Percentiles rank a stretch among this genome's conserved stretches.
Conservation (phyloP, 2,113 vertebrate species). For the Nothobranchius furzeri region DNA sequence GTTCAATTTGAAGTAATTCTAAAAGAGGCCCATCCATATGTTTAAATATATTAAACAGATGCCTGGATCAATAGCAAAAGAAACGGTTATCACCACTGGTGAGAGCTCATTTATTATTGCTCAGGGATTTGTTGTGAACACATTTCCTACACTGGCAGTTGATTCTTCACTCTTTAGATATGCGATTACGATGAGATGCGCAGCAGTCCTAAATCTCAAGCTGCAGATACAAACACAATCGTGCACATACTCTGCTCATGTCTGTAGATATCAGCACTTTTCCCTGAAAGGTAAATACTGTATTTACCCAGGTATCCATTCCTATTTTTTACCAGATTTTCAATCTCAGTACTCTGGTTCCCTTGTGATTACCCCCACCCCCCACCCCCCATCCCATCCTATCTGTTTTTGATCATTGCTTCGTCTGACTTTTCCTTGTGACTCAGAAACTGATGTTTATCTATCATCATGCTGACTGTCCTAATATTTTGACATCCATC, state of each 20-base stretch:
- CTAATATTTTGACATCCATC: conserved; percentile 50
- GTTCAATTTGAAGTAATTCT: background rate
- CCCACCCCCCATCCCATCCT: background rate
- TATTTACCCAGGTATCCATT: conserved; percentile 24
- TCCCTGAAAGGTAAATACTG: conserved; percentile 19
- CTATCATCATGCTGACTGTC: conserved; percentile 22
- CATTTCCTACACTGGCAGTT: background rate
- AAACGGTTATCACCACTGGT: conserved; percentile 1
- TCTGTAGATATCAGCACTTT: background rate
- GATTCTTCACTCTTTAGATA: background rate
- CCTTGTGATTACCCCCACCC: conserved; percentile 27
- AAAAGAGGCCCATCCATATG: background rate
- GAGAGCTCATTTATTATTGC: conserved; percentile 10
- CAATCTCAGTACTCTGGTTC: conserved; percentile 21
- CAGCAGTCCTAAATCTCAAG: background rate
- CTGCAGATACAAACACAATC: background rate
- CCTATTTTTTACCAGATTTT: conserved; percentile 22
- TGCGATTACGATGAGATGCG: conserved; percentile 1
- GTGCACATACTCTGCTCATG: conserved; percentile 1
- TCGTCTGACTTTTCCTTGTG: conserved; percentile 14
- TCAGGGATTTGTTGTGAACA: conserved; percentile 5
- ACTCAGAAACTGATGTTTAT: conserved; percentile 27
- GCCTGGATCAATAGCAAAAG: conserved; percentile 1
- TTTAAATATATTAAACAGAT: conserved; percentile 14
- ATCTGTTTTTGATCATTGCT: conserved; percentile 36